These are phyloP conservation scores for Numenius phaeopus DNA, from an alignment of 2,797 vertebrate species.

Conservation along the genomic window DNA sequence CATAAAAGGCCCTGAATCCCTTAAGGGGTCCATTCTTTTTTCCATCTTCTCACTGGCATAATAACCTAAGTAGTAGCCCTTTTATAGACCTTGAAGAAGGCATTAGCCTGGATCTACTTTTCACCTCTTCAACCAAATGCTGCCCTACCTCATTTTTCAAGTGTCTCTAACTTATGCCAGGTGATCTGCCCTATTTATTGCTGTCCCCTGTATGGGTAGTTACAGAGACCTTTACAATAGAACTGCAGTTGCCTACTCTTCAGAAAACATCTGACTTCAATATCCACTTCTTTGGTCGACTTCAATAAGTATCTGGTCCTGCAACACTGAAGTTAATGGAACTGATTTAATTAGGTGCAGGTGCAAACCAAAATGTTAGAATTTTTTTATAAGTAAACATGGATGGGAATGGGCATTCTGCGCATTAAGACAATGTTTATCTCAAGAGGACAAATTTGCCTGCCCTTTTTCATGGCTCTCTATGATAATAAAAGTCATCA, in stretches of 20 bases:
- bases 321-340: background rate
- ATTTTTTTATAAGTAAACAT: background rate
- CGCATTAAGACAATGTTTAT: accelerated
- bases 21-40: background rate
- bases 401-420: background rate
- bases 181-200: background rate
- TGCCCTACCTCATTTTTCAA: background rate
- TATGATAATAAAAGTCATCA: background rate
- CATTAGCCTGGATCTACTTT: background rate
- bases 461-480: background rate
- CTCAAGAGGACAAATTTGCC: background rate
- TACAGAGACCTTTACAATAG: background rate
- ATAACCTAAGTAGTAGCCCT: background rate
- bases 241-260: background rate
- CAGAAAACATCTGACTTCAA: background rate
- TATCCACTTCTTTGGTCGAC: background rate
- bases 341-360: background rate
- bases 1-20: background rate
- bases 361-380: background rate
- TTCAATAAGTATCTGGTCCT: background rate
- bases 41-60: background rate
- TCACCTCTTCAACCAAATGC: background rate
- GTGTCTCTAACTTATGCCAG: background rate
- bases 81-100: background rate
- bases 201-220: background rate